phyloP scores from a whole-genome alignment of 2,888 invertebrate species.

The Tetramorium bicarinatum region DNA sequence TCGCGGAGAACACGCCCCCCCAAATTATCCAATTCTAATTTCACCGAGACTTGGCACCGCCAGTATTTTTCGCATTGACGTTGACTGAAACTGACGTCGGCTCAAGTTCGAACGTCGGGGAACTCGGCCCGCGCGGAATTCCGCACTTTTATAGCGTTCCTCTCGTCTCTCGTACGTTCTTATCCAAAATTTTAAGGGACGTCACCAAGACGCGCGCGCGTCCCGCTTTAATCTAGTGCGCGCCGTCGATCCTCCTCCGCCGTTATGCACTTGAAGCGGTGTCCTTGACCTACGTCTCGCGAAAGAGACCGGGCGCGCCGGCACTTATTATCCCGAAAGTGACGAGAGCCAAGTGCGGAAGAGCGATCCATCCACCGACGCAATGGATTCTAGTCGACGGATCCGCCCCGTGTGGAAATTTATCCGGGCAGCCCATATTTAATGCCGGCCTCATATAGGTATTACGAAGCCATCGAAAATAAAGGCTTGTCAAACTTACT shows the following conservation, averaged over 20 bases:
- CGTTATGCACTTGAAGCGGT: constrained; percentile 40
- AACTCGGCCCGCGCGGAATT: neutral
- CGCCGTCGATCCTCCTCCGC: neutral
- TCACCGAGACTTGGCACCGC: neutral
- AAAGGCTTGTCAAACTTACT: no score
- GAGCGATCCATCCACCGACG: neutral
- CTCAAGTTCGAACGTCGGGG: neutral
- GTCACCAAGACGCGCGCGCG: neutral
- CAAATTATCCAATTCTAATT: constrained; percentile 18
- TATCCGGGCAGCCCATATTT: no score
- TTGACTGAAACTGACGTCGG: neutral
- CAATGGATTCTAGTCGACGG: no score
- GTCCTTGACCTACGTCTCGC: constrained; percentile 51
- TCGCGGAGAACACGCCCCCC: neutral
- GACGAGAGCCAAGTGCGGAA: neutral
- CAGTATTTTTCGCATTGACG: neutral
- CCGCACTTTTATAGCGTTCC: neutral
- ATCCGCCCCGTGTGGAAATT: no score
- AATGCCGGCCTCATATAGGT: no score
- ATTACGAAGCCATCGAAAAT: no score
- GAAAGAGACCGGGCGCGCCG: constrained; percentile 28
- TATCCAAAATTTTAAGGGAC: neutral
- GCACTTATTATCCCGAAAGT: neutral
- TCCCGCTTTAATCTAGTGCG: constrained; percentile 38
- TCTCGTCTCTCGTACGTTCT: no score